Evolutionary conservation across 2,888 invertebrate genomes (phyloP).

Genomic region (Latheticus oryzae): DNA sequence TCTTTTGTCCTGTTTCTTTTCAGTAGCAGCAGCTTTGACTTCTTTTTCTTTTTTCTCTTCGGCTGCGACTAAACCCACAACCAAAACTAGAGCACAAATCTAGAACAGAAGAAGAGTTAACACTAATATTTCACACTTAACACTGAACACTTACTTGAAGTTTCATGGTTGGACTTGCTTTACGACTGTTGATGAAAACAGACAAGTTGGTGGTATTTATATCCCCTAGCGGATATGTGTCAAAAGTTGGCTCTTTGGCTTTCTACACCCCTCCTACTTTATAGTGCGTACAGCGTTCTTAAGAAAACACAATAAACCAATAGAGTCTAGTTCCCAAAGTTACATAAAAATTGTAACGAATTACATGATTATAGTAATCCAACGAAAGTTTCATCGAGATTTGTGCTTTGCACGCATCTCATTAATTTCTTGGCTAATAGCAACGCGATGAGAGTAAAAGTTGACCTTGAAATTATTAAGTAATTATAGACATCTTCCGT

Average conservation of each 20-base stretch:
- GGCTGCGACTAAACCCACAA: conserved; percentile 60
- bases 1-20: conserved; percentile 58
- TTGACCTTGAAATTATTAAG: conserved; percentile 43
- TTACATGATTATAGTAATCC: conserved; percentile 31
- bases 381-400: conserved; percentile 17
- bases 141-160: conserved; percentile 58
- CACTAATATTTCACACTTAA: conserved; percentile 6
- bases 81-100: conserved; percentile 60
- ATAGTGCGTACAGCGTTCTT: conserved; percentile 29
- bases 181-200: conserved; percentile 57
- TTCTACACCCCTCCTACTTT: conserved; percentile 52
- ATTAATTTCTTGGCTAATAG: conserved; percentile 14
- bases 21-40: conserved; percentile 47
- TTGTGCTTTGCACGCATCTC: conserved; percentile 33
- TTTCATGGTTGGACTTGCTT: conserved; percentile 57
- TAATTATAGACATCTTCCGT: conserved; percentile 31
- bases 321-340: conserved; percentile 29
- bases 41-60: conserved; percentile 19
- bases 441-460: conserved; percentile 42
- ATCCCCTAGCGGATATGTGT: conserved; percentile 48
- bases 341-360: conserved; percentile 36
- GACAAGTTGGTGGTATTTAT: conserved; percentile 50
- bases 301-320: conserved; percentile 26
- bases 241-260: conserved; percentile 49
- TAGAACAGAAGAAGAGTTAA: conserved; percentile 48